Evolutionary conservation across 2,797 vertebrate genomes (phyloP).

Genomic region (Tadarida brasiliensis): DNA sequence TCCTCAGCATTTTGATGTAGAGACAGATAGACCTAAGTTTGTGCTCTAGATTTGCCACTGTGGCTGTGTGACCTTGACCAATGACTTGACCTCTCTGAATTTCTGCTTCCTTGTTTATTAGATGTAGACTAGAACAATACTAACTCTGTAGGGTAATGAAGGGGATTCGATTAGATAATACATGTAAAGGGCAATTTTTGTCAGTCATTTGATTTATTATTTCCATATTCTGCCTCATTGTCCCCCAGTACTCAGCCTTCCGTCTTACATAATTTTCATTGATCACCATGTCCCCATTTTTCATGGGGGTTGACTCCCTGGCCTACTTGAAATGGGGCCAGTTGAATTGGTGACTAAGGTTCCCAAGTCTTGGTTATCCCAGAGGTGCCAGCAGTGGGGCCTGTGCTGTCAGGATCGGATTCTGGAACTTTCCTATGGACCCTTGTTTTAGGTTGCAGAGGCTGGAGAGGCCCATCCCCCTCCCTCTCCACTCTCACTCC

Average conservation of each 20-base stretch:
- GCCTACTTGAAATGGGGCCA: not conserved
- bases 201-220: not conserved
- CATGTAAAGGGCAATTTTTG: not conserved
- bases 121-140: not conserved
- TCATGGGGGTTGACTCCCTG: not conserved
- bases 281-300: not conserved
- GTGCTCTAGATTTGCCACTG: not conserved
- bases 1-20: not conserved
- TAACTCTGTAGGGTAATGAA: not conserved
- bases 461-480: too few species aligned
- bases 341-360: not conserved
- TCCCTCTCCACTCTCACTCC: fast-evolving
- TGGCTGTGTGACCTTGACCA: not conserved
- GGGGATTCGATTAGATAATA: not conserved
- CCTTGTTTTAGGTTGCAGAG: not conserved
- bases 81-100: not conserved
- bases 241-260: not conserved
- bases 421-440: not conserved
- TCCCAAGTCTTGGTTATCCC: not conserved
- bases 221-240: not conserved
- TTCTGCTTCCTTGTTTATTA: not conserved
- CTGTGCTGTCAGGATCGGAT: not conserved
- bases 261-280: not conserved
- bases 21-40: not conserved
- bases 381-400: not conserved